Percentiles rank a stretch among this genome's conserved stretches.
Evolutionary conservation across 2,888 invertebrate species (phyloP).

Genomic region (Clepsis dumicolana): DNA sequence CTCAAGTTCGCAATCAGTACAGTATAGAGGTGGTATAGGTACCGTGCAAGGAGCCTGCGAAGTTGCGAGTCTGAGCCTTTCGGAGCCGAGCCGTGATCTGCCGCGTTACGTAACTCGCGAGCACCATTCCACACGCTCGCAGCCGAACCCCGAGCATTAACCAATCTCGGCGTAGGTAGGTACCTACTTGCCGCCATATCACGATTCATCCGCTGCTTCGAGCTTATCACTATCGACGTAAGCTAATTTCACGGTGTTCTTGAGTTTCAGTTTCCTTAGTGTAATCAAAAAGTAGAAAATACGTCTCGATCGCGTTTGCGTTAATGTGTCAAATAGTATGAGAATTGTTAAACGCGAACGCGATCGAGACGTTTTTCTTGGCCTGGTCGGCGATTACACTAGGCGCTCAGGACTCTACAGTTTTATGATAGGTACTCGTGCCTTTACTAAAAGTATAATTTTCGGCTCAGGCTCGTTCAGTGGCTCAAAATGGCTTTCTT

Average conservation of each 20-base stretch:
- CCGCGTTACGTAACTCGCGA: slow-evolving; percentile 61
- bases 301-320: no score
- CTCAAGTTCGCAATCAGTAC: slow-evolving; percentile 27
- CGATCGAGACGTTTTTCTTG: no score
- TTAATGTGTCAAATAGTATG: no score
- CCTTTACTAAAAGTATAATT: no score
- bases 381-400: no score
- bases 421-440: no score
- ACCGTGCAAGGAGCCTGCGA: neutral
- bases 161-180: slow-evolving; percentile 5
- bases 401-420: no score
- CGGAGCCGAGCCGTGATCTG: slow-evolving; percentile 51
- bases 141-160: slow-evolving; percentile 17
- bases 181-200: neutral
- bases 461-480: no score
- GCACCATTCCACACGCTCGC: slow-evolving; percentile 46
- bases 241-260: neutral
- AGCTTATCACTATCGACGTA: neutral
- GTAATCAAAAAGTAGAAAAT: neutral
- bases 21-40: slow-evolving; percentile 1
- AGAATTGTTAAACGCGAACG: no score
- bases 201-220: neutral
- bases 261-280: neutral
- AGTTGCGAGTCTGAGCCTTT: slow-evolving; percentile 8
- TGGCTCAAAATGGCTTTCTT: no score